Evolutionary conservation across 2,113 vertebrate species (phyloP).

Genomic region (Conger conger): DNA sequence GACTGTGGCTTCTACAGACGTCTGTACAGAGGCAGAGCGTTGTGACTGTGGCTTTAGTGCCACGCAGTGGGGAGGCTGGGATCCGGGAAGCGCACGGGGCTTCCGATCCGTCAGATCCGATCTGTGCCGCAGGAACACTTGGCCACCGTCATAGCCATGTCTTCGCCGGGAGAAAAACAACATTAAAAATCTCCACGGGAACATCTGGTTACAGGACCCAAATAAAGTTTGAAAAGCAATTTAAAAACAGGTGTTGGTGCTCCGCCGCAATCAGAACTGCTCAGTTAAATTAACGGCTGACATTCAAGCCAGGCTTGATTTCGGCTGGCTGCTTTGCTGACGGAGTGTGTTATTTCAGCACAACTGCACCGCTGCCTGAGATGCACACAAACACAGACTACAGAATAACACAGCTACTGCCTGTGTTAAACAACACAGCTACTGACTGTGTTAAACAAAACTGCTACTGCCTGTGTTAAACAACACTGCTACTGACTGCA

Average conservation of each 20-base stretch:
- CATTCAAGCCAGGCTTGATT: constrained; percentile 60
- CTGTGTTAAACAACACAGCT: constrained; percentile 33
- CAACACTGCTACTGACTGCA: constrained; percentile 30
- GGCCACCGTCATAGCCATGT: constrained; percentile 53
- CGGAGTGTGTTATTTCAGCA: constrained; percentile 49
- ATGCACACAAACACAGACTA: constrained; percentile 29
- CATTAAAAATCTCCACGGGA: constrained; percentile 64
- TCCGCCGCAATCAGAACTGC: constrained; percentile 50
- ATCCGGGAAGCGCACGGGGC: not conserved
- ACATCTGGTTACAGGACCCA: constrained; percentile 58
- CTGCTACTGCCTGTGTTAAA: constrained; percentile 13
- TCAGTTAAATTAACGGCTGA: constrained; percentile 59
- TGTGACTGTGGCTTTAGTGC: no score
- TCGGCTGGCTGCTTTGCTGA: constrained; percentile 44
- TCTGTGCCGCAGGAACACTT: constrained; percentile 44
- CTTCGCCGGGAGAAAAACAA: constrained; percentile 50
- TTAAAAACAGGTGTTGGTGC: constrained; percentile 59
- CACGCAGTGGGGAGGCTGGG: no score
- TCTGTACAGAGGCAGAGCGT: no score
- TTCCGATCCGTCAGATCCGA: constrained; percentile 23
- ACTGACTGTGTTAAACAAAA: constrained; percentile 9
- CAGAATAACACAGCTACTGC: constrained; percentile 39
- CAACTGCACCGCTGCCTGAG: constrained; percentile 30
- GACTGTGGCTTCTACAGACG: no score
- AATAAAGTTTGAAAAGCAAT: constrained; percentile 52